Conservation (phyloP, 2,888 invertebrate species). For the Trissonchulus sp. region DNA sequence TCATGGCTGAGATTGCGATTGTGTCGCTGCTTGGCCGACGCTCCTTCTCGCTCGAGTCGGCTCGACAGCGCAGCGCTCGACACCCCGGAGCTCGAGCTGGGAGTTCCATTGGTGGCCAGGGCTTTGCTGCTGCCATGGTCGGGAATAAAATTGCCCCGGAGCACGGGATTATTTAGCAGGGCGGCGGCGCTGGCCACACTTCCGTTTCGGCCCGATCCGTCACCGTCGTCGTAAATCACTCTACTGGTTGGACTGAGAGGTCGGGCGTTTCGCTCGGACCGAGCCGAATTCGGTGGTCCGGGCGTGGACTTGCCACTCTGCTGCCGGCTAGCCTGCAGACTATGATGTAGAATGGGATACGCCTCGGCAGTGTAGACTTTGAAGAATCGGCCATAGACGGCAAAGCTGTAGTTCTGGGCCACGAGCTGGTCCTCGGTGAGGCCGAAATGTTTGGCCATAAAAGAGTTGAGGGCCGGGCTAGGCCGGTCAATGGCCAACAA, state of each 20-base stretch:
- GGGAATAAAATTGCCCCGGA: neutral
- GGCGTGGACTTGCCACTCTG: neutral
- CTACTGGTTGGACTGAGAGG: no score
- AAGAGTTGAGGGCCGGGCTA: slow-evolving; percentile 76
- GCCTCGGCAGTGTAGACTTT: neutral
- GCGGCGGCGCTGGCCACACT: neutral
- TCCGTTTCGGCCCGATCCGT: no score
- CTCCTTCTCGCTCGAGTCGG: neutral
- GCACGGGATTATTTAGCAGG: neutral
- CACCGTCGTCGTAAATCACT: no score
- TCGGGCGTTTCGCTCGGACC: neutral
- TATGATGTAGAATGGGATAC: neutral
- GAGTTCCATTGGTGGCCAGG: no score
- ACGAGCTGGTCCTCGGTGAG: slow-evolving; percentile 53
- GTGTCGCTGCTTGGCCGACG: neutral
- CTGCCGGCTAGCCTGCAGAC: neutral
- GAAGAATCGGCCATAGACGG: neutral
- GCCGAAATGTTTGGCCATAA: slow-evolving; percentile 75
- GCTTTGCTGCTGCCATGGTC: no score
- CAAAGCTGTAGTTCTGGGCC: neutral
- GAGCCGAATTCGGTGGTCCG: neutral
- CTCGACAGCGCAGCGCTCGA: neutral
- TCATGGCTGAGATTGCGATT: neutral
- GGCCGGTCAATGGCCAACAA: slow-evolving; percentile 82
- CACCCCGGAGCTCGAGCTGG: no score